Evolutionary conservation across 2,113 vertebrate genomes (phyloP).

Genomic region (Casuarius casuarius): DNA sequence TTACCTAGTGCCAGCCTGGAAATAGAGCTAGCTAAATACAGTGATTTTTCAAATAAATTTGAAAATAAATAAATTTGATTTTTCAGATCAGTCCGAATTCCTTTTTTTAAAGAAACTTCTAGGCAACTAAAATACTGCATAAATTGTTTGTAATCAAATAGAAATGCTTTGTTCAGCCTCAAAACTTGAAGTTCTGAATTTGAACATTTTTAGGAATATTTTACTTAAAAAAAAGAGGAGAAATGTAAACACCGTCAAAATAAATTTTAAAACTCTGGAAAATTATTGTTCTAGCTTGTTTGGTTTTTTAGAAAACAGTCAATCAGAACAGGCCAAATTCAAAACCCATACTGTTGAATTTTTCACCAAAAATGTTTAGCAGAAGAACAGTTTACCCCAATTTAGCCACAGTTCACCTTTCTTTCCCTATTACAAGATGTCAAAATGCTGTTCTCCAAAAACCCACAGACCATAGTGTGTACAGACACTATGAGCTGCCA

Average conservation of each 20-base stretch:
- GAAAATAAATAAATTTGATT: too few species aligned
- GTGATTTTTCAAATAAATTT: not conserved
- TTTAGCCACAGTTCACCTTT: not conserved
- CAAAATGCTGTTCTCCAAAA: not conserved
- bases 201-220: not conserved
- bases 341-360: not conserved
- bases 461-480: not conserved
- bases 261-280: fast-evolving
- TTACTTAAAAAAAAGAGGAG: not conserved
- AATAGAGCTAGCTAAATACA: not conserved
- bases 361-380: not conserved
- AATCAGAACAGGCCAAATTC: not conserved
- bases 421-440: not conserved
- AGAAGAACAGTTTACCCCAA: not conserved
- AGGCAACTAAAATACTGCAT: not conserved
- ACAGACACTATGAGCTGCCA: not conserved
- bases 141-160: not conserved
- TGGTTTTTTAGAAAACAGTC: not conserved
- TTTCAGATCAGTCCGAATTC: fast-evolving
- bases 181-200: not conserved
- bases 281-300: not conserved
- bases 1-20: too few species aligned
- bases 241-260: not conserved
- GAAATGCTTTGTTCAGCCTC: not conserved
- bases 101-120: not conserved